Percentiles rank a stretch among this genome's conserved stretches.
Evolutionary conservation across 2,797 vertebrate genomes (phyloP).

Genomic region (Chaenodraco wilsoni): DNA sequence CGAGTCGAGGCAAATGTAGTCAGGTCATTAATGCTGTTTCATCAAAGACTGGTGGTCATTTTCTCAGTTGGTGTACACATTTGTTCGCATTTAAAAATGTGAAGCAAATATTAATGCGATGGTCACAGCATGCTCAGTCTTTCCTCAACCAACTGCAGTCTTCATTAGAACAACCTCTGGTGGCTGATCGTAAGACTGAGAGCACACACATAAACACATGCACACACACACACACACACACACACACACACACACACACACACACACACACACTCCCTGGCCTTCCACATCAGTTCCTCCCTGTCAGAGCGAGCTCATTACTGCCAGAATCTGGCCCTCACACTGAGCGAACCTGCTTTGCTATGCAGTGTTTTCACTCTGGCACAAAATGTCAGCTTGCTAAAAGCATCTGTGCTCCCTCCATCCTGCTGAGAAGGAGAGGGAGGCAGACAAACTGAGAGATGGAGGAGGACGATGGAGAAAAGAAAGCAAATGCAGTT

Average conservation of each 20-base stretch:
- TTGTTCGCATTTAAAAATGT: conserved; percentile 40
- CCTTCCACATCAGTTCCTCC: conserved; percentile 73
- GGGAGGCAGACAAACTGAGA: conserved; percentile 11
- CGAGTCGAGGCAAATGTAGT: conserved; percentile 6
- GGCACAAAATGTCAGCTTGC: conserved; percentile 80
- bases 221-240: conserved; percentile 15
- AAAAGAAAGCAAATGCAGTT: conserved; percentile 54
- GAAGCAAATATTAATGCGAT: conserved; percentile 51
- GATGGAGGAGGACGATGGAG: conserved; percentile 32
- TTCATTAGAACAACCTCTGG: conserved; percentile 70
- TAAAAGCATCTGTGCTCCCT: conserved; percentile 75
- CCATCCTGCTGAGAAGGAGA: conserved; percentile 57
- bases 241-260: conserved; percentile 31
- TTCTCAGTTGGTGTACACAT: conserved; percentile 33
- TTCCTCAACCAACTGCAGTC: conserved; percentile 43
- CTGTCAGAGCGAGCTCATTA: conserved; percentile 80
- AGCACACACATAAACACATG: conserved; percentile 7
- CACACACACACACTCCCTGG: conserved; percentile 44
- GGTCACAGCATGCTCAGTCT: conserved; percentile 51
- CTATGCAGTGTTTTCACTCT: conserved; percentile 76
- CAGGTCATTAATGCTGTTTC: conserved; percentile 20
- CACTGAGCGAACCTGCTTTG: conserved; percentile 79
- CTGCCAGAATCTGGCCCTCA: conserved; percentile 72
- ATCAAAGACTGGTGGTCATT: conserved; percentile 36
- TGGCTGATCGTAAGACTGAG: conserved; percentile 43